Evolutionary conservation across 2,113 vertebrate genomes (phyloP), one percentile per base, ranked within the genome.

Genomic region (Eubucco bourcierii): DNA sequence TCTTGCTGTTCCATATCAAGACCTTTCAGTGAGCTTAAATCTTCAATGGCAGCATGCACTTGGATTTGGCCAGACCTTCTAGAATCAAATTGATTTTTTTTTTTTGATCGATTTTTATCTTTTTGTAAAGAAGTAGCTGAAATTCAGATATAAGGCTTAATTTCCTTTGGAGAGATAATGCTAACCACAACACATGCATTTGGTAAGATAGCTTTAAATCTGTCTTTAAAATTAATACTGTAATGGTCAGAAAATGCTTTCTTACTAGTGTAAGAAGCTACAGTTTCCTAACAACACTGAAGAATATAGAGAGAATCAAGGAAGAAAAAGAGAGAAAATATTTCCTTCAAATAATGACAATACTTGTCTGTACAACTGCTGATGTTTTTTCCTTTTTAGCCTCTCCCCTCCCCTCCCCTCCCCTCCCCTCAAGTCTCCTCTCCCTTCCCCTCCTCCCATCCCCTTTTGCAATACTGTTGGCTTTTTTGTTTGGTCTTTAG

Each of bases 101-200:
- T 39, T 46, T 64, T 79, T 58, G 17, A 82, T 72, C 87, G 77
- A 70, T 90, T 91, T 95, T 85, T 94, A 87, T 72, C 60, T 65
- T 76, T 82, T 82, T 70, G 39, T 74, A 82, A 88, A 95, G 37
- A 67, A 88, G 52, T 39, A 71, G 59, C 46, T 84, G 73, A 92
- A 92, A 93, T 88, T 80, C 63, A 86, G 76, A 84, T 68, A 67
- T 18, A 77, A 59, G 14, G 31, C 87, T 95, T 92, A 80, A 92
- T 95, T 96, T 96, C 55, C 84, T 79, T 91, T 91, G 80, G 86
- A 93, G 65, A 58, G 41, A 82, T 68, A 80, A 86, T 65, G 53
- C 9, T 34, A 85, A 52, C 28, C 6, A 79, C 53, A 80, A 55
- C 61, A 75, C 37, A 56, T 29, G 47, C n/a, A 84, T 89, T 84